phyloP scores from a whole-genome alignment of 2,797 vertebrate genomes.

The Selene dorsalis region DNA sequence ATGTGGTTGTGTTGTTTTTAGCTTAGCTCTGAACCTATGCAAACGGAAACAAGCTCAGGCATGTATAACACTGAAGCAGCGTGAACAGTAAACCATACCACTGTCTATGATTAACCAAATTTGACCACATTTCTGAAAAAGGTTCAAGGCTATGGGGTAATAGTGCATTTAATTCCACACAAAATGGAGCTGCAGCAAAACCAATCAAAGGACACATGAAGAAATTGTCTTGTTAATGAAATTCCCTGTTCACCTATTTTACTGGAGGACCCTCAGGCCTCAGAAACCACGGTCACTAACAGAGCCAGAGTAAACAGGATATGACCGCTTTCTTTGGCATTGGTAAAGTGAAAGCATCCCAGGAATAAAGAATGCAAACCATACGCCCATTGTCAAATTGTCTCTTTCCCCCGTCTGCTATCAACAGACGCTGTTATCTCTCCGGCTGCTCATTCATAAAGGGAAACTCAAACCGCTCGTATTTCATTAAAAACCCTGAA shows the following conservation, averaged over 20 bases:
- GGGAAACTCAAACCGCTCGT: constrained; percentile 9
- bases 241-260: constrained; percentile 40
- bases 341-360: constrained; percentile 47
- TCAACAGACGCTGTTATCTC: not conserved
- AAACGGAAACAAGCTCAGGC: not conserved
- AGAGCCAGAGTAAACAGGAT: constrained; percentile 67
- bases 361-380: constrained; percentile 43
- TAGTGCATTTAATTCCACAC: not conserved
- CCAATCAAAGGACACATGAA: not conserved
- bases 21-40: not conserved
- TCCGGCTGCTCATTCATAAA: constrained; percentile 57
- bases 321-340: constrained; percentile 62
- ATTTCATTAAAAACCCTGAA: constrained; percentile 17
- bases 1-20: not conserved
- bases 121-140: not conserved
- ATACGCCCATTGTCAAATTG: constrained; percentile 30
- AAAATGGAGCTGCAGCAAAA: not conserved
- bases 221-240: constrained; percentile 18
- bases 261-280: constrained; percentile 23
- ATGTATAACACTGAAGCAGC: not conserved
- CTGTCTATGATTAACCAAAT: constrained; percentile 20
- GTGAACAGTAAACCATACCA: constrained; percentile 3
- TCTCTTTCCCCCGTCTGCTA: not conserved
- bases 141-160: not conserved
- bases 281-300: constrained; percentile 43